phyloP scores from a whole-genome alignment of 2,113 vertebrate genomes.

The Motacilla tschutschensis region DNA sequence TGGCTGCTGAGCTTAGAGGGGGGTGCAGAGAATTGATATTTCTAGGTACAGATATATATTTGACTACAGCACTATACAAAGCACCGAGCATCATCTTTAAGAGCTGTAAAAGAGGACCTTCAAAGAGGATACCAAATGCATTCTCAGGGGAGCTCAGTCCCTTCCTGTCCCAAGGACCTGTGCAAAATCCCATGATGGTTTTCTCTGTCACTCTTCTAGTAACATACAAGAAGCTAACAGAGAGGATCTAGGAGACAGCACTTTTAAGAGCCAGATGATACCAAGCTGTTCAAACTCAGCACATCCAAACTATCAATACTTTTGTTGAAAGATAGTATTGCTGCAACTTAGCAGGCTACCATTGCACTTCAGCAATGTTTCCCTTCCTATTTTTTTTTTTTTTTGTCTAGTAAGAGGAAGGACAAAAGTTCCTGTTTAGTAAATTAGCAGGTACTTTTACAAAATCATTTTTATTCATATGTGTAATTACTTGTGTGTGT shows the following conservation, averaged over 20 bases:
- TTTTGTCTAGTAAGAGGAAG: neutral
- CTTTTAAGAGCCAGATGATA: neutral
- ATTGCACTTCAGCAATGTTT: neutral
- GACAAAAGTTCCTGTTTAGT: neutral
- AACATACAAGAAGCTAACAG: neutral
- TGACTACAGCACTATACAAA: neutral
- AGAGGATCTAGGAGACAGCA: neutral
- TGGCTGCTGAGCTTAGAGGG: neutral
- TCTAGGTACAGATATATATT: neutral
- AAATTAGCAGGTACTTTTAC: neutral
- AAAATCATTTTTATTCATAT: neutral
- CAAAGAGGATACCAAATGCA: neutral
- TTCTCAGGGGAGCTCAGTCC: neutral
- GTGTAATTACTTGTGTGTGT: neutral
- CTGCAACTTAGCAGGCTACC: neutral
- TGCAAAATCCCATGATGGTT: rapidly evolving
- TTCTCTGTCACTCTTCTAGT: neutral
- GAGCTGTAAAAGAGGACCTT: neutral
- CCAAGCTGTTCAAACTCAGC: neutral
- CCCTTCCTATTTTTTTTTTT: neutral
- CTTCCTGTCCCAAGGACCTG: neutral
- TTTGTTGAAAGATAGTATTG: neutral
- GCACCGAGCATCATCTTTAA: neutral
- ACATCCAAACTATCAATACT: neutral
- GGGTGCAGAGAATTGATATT: neutral